Conservation (phyloP, 2,797 vertebrate genomes). For the Rhincodon typus region DNA sequence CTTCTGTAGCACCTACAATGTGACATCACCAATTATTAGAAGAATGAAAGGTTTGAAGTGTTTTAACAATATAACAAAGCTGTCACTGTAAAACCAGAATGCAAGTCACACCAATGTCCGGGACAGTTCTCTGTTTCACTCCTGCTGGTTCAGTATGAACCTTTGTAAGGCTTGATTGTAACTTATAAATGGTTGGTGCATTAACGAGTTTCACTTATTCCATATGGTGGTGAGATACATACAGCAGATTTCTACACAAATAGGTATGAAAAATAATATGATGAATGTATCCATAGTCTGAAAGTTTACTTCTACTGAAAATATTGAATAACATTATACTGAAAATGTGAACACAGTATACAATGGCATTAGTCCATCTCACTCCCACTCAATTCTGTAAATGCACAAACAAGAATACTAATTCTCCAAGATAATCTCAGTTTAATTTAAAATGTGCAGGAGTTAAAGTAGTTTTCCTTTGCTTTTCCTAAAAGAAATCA, state of each 20-base stretch:
- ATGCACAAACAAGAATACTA: background rate
- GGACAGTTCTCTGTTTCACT: background rate
- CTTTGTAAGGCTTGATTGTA: background rate
- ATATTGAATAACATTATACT: background rate
- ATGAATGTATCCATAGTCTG: background rate
- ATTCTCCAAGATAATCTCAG: background rate
- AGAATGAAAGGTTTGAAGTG: background rate
- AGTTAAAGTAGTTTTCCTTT: background rate
- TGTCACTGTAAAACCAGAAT: background rate
- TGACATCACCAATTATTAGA: background rate
- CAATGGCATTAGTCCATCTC: background rate
- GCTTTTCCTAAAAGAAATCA: background rate
- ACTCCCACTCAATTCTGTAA: background rate
- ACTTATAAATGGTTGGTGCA: too few species aligned
- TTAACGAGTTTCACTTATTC: background rate
- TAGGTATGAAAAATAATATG: too few species aligned
- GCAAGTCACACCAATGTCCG: background rate
- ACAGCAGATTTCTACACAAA: background rate
- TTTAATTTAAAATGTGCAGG: constrained; percentile 7
- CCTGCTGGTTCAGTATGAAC: background rate
- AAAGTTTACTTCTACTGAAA: background rate
- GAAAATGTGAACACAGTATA: background rate
- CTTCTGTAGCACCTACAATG: background rate
- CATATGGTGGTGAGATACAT: background rate
- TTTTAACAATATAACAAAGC: background rate